A percentile compares a stretch with the other conserved stretches of the same genome.
Conservation (phyloP, 2,797 vertebrate genomes). For the Macroramphosus scolopax region DNA sequence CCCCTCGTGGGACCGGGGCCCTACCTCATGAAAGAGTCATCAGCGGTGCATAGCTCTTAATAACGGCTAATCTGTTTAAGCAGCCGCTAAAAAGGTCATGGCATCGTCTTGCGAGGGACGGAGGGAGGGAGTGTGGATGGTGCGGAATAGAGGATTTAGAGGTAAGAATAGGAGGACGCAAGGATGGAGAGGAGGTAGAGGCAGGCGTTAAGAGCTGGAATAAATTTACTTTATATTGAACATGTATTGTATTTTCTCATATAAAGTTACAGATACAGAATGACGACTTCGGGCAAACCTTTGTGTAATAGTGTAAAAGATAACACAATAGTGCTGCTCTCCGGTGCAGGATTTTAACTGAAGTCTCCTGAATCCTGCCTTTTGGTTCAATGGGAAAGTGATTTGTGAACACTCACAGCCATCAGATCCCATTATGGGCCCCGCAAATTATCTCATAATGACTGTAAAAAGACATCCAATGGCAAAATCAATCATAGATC, state of each 20-base stretch:
- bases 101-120: slow-evolving; percentile 53
- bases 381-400: slow-evolving; percentile 72
- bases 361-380: slow-evolving; percentile 56
- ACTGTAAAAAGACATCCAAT: slow-evolving; percentile 69
- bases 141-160: slow-evolving; percentile 57
- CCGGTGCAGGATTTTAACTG: slow-evolving; percentile 36
- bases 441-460: slow-evolving; percentile 73
- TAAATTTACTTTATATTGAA: slow-evolving; percentile 1
- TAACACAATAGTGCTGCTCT: slow-evolving; percentile 18
- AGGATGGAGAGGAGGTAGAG: slow-evolving; percentile 23
- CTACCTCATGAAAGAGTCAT: slow-evolving; percentile 77
- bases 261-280: slow-evolving; percentile 20
- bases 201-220: slow-evolving; percentile 4
- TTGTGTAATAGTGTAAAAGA: slow-evolving; percentile 16
- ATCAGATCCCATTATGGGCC: slow-evolving; percentile 73
- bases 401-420: slow-evolving; percentile 75
- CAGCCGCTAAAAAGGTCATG: slow-evolving; percentile 78
- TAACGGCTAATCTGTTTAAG: slow-evolving; percentile 81
- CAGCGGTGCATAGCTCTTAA: slow-evolving; percentile 72
- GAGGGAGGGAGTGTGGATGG: slow-evolving; percentile 42
- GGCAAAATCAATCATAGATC: slow-evolving; percentile 78
- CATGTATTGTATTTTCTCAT: slow-evolving; percentile 19
- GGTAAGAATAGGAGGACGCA: slow-evolving; percentile 22
- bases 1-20: slow-evolving; percentile 40
- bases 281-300: slow-evolving; percentile 1